These are phyloP conservation scores for Mastomys natalensis DNA, from an alignment of 2,113 vertebrate genomes.

Conservation along the genomic window DNA sequence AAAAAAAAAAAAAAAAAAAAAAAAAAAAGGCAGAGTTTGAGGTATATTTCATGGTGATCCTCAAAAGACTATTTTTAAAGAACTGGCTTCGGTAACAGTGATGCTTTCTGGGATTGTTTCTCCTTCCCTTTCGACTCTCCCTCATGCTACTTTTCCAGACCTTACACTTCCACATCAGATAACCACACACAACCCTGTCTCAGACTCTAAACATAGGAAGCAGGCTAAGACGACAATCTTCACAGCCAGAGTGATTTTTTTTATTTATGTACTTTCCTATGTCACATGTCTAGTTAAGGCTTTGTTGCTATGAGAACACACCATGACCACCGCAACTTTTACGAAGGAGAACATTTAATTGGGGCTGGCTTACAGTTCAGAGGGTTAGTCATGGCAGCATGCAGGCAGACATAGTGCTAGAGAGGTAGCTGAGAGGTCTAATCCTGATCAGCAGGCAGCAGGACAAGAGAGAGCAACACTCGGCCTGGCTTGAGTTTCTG, in stretches of 20 bases:
- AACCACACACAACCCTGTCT: neutral
- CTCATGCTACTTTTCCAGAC: neutral
- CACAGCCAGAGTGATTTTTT: neutral
- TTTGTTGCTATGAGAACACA: no score
- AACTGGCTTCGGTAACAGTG: neutral
- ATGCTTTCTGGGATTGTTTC: neutral
- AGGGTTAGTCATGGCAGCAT: no score
- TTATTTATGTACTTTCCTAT: neutral
- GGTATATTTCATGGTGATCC: neutral
- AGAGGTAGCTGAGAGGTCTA: no score
- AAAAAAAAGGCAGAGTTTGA: neutral
- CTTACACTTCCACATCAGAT: neutral
- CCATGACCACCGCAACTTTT: no score
- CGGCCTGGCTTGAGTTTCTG: no score
- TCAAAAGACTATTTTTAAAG: slow-evolving; percentile 24
- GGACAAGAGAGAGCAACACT: no score
- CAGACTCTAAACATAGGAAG: neutral
- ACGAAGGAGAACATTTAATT: no score
- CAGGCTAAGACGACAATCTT: neutral
- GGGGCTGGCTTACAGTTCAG: no score
- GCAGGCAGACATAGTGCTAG: no score
- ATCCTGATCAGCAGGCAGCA: no score
- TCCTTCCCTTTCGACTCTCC: neutral
- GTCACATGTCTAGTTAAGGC: neutral
- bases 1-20: neutral